phyloP scores from a whole-genome alignment of 2,888 invertebrate species.

The Epirrhoe alternata region DNA sequence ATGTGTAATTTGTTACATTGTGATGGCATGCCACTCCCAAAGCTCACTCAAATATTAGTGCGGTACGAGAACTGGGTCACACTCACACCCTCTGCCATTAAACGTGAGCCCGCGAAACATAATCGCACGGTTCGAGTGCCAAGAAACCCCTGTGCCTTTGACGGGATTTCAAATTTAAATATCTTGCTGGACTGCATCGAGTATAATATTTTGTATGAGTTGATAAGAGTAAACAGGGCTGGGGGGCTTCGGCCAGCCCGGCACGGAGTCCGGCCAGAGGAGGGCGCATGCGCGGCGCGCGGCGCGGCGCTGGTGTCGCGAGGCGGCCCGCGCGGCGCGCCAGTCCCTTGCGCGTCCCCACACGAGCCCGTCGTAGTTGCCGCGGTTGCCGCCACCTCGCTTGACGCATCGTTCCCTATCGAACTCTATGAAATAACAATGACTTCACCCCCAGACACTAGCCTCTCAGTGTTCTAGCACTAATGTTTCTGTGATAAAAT shows the following conservation, averaged over 20 bases:
- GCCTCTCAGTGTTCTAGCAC: conserved; percentile 64
- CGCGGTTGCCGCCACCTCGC: conserved; percentile 45
- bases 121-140: conserved; percentile 47
- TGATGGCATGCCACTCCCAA: conserved; percentile 62
- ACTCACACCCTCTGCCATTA: conserved; percentile 54
- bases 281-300: conserved; percentile 60
- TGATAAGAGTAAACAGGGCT: conserved; percentile 60
- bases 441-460: conserved; percentile 56
- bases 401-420: conserved; percentile 60
- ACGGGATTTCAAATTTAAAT: conserved; percentile 50
- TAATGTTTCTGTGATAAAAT: conserved; percentile 73
- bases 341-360: conserved; percentile 76
- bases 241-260: conserved; percentile 41
- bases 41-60: conserved; percentile 69
- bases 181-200: conserved; percentile 54
- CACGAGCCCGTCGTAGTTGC: conserved; percentile 57
- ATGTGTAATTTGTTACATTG: conserved; percentile 49
- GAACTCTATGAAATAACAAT: conserved; percentile 71
- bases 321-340: conserved; percentile 23
- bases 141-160: conserved; percentile 52
- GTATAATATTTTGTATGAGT: conserved; percentile 49
- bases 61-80: conserved; percentile 69
- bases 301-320: conserved; percentile 66
- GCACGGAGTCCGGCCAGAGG: conserved; percentile 36
- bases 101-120: conserved; percentile 47